Conservation (phyloP, 1,140 invertebrate genomes). For the Orius insidiosus region DNA sequence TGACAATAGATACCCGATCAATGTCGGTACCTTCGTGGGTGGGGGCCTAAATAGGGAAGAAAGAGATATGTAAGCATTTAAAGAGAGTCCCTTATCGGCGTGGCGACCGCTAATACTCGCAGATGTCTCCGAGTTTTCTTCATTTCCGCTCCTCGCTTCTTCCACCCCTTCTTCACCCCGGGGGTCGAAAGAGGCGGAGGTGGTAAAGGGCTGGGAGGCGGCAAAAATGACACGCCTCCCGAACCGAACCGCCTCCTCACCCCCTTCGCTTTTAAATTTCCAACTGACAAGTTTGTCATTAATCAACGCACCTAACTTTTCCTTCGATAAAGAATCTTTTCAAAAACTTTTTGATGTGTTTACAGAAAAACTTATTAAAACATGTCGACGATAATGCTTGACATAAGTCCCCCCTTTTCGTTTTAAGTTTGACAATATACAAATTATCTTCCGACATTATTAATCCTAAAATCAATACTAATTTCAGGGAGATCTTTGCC, state of each 20-base stretch:
- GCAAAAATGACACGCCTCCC: conserved; percentile 5
- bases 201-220: not conserved
- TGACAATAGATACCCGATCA: conserved; percentile 9
- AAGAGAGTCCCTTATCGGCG: not conserved
- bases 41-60: conserved; percentile 1
- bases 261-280: not conserved
- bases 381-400: conserved; percentile 10
- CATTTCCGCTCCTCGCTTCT: conserved; percentile 1
- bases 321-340: conserved; percentile 5
- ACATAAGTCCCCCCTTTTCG: not conserved
- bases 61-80: conserved; percentile 4
- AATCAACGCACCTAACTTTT: conserved; percentile 5
- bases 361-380: conserved; percentile 4
- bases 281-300: conserved; percentile 4
- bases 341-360: conserved; percentile 10
- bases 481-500: conserved; percentile 69
- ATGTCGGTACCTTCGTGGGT: not conserved
- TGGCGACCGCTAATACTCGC: conserved; percentile 6
- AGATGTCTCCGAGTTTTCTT: conserved; percentile 5
- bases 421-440: conserved; percentile 4
- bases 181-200: not conserved
- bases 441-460: conserved; percentile 3
- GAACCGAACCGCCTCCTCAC: not conserved
- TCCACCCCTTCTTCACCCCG: too few relatives aligned
- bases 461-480: not conserved